These are phyloP conservation scores for Coregonus suidteri DNA, from an alignment of 2,797 vertebrate genomes.

Conservation along the genomic window DNA sequence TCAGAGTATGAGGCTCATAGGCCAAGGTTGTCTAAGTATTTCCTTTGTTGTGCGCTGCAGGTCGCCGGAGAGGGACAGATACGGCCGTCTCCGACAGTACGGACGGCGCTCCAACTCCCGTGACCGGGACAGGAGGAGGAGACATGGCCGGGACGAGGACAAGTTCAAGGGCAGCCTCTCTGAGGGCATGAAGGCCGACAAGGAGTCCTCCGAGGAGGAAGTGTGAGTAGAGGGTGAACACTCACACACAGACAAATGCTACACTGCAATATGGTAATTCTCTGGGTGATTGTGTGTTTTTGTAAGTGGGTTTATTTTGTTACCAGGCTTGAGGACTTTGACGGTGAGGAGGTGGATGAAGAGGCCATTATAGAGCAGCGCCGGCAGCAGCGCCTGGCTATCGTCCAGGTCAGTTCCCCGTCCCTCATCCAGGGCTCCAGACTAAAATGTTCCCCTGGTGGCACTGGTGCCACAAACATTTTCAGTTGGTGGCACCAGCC, in stretches of 20 bases:
- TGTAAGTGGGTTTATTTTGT: slow-evolving; percentile 18
- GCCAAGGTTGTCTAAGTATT: not conserved
- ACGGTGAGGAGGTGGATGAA: slow-evolving; percentile 96
- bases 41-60: slow-evolving; percentile 44
- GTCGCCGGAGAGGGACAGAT: slow-evolving; percentile 83
- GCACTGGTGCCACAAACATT: too few relatives aligned
- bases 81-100: slow-evolving; percentile 82
- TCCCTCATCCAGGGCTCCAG: not conserved
- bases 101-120: slow-evolving; percentile 88
- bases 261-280: not conserved
- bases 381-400: slow-evolving; percentile 90
- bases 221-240: slow-evolving; percentile 77
- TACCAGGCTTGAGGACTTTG: slow-evolving; percentile 91
- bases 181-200: slow-evolving; percentile 95
- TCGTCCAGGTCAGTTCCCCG: slow-evolving; percentile 85
- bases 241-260: not conserved
- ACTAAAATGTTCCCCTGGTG: not conserved
- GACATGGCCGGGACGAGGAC: slow-evolving; percentile 92
- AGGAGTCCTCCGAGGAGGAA: slow-evolving; percentile 93
- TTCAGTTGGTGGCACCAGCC: too few relatives aligned
- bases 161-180: slow-evolving; percentile 98
- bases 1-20: not conserved
- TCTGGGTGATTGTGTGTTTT: slow-evolving; percentile 25
- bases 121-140: slow-evolving; percentile 80
- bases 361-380: slow-evolving; percentile 96